A percentile compares a stretch with the other conserved stretches of the same genome.
Conservation (phyloP, 2,113 vertebrate genomes). For the Poecilia latipinna region DNA sequence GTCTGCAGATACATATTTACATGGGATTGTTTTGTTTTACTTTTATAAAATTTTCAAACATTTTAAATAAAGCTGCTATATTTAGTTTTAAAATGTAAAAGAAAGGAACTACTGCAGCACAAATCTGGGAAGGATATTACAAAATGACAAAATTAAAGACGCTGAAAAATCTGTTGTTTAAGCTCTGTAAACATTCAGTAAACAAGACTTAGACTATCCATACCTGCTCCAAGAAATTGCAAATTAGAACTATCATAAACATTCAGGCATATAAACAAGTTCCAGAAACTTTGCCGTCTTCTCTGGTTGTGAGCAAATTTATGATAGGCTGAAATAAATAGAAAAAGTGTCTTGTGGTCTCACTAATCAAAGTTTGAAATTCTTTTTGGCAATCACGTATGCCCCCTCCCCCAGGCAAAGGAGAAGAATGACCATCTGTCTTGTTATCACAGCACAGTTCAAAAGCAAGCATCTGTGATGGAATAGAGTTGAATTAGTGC, state of each 20-base stretch:
- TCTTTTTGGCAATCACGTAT: not conserved
- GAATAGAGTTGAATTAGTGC: conserved; percentile 5
- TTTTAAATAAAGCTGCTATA: not conserved
- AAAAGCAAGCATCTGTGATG: conserved; percentile 2
- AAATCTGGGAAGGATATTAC: no score
- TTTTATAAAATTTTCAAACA: not conserved
- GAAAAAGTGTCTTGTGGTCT: not conserved
- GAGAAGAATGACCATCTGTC: conserved; percentile 3
- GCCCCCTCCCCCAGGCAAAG: not conserved
- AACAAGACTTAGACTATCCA: not conserved
- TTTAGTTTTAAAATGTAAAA: not conserved
- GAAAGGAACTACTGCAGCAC: no score
- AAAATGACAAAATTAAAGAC: not conserved
- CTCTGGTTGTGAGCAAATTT: not conserved
- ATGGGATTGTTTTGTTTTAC: not conserved
- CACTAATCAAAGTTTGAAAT: conserved; percentile 1
- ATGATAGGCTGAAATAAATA: not conserved
- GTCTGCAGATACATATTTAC: not conserved
- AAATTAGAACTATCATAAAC: not conserved
- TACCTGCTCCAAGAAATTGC: not conserved
- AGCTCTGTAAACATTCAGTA: not conserved
- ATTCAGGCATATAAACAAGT: not conserved
- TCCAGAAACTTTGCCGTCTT: not conserved
- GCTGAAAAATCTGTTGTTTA: no score
- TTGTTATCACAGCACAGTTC: not conserved